Conservation (phyloP, 2,888 invertebrate genomes). For the Hirtodrosophila trivittata region DNA sequence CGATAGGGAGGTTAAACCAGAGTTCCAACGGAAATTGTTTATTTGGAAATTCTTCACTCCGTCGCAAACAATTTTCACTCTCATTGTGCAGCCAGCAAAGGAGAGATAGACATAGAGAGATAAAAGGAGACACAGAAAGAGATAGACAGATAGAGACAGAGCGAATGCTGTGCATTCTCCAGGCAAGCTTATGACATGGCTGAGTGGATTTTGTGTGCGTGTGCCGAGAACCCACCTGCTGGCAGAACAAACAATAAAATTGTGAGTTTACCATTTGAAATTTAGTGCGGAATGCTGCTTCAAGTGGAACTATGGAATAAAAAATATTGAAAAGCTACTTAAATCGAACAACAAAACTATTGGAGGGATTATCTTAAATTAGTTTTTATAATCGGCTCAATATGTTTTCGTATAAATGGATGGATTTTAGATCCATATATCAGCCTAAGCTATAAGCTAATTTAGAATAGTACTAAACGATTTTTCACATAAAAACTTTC, state of each 20-base stretch:
- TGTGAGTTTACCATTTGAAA: constrained; percentile 2
- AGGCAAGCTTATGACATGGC: constrained; percentile 38
- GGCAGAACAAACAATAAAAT: constrained; percentile 9
- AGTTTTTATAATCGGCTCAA: too few species aligned
- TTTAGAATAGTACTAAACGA: too few species aligned
- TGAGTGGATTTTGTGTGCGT: constrained; percentile 20
- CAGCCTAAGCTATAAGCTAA: too few species aligned
- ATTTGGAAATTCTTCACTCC: constrained; percentile 52
- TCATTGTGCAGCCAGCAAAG: constrained; percentile 13
- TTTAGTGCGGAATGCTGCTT: not conserved
- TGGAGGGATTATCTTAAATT: too few species aligned
- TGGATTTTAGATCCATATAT: too few species aligned
- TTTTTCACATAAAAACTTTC: not conserved
- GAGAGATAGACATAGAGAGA: not conserved
- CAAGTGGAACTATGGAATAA: not conserved
- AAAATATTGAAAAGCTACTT: too few species aligned
- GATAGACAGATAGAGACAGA: constrained; percentile 13
- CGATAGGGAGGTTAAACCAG: constrained; percentile 32
- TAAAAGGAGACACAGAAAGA: not conserved
- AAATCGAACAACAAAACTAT: too few species aligned
- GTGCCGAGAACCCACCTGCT: constrained; percentile 23
- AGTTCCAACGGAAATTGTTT: constrained; percentile 56
- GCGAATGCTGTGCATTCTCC: constrained; percentile 33
- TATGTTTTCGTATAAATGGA: too few species aligned
- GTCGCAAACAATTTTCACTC: constrained; percentile 52